Evolutionary conservation across 1,140 invertebrate genomes (phyloP).

Genomic region (Anoplolepis gracilipes): DNA sequence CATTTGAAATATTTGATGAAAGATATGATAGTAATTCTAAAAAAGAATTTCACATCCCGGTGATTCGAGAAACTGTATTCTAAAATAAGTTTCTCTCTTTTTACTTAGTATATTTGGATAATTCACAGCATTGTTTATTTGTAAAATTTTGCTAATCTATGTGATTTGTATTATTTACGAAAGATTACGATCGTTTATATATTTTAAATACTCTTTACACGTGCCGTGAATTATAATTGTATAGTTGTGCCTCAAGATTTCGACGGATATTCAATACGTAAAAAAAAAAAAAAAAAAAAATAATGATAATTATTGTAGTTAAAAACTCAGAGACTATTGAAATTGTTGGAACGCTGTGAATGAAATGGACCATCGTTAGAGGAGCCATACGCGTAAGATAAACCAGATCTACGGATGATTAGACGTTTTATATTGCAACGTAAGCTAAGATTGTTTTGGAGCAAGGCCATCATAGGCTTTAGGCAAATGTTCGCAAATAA

Average conservation of each 20-base stretch:
- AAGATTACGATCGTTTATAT: background rate
- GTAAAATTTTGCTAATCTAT: conserved; percentile 7
- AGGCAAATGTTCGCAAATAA: conserved; percentile 69
- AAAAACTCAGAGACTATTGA: conserved; percentile 76
- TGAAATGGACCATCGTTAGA: conserved; percentile 80
- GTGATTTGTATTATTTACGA: background rate
- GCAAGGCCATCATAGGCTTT: conserved; percentile 63
- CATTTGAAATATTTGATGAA: background rate
- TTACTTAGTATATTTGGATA: background rate
- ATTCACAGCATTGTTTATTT: conserved; percentile 6
- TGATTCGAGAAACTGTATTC: conserved; percentile 1
- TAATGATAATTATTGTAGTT: conserved; percentile 72
- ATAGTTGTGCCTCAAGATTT: conserved; percentile 66
- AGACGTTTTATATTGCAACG: conserved; percentile 60
- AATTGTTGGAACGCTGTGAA: conserved; percentile 78
- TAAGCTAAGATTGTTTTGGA: conserved; percentile 56
- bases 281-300: conserved; percentile 25
- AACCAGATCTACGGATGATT: conserved; percentile 32
- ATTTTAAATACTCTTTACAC: conserved; percentile 49
- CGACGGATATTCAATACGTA: conserved; percentile 72
- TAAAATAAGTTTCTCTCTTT: background rate
- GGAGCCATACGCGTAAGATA: conserved; percentile 62
- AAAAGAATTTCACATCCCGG: conserved; percentile 14
- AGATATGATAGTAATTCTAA: background rate
- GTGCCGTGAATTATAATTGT: conserved; percentile 48